phyloP scores from a whole-genome alignment of 2,888 invertebrate species.

The Dinocampus coccinellae region DNA sequence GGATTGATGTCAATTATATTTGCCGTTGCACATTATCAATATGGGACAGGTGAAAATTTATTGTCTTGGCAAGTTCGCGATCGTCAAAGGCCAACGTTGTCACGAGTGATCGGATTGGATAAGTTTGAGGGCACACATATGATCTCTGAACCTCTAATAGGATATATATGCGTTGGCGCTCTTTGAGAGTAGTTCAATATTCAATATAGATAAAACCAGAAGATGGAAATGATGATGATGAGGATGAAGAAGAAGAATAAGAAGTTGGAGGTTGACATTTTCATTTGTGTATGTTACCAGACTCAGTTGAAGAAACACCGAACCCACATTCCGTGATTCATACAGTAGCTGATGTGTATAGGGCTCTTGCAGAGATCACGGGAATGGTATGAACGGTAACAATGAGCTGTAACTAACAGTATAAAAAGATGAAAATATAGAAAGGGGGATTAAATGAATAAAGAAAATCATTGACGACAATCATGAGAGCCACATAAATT shows the following conservation, averaged over 20 bases:
- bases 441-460: not conserved
- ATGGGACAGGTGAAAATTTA: slow-evolving; percentile 30
- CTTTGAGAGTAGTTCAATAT: slow-evolving; percentile 47
- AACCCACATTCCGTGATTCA: slow-evolving; percentile 59
- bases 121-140: slow-evolving; percentile 58
- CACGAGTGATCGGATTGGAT: slow-evolving; percentile 56
- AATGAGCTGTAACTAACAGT: slow-evolving; percentile 5
- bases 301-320: slow-evolving; percentile 45
- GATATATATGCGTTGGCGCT: slow-evolving; percentile 54
- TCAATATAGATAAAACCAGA: slow-evolving; percentile 32
- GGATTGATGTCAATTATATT: not conserved
- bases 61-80: slow-evolving; percentile 37
- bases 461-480: not conserved
- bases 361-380: slow-evolving; percentile 16
- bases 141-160: slow-evolving; percentile 63
- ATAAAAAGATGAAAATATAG: not conserved
- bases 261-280: slow-evolving; percentile 31
- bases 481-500: slow-evolving; percentile 10
- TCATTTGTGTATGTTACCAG: slow-evolving; percentile 17
- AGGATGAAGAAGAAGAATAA: slow-evolving; percentile 22
- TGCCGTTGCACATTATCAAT: not conserved
- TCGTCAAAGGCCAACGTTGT: slow-evolving; percentile 61
- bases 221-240: too few species aligned
- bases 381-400: slow-evolving; percentile 31
- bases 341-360: slow-evolving; percentile 47